phyloP scores from a whole-genome alignment of 2,113 vertebrate species.

The Grammomys surdaster region DNA sequence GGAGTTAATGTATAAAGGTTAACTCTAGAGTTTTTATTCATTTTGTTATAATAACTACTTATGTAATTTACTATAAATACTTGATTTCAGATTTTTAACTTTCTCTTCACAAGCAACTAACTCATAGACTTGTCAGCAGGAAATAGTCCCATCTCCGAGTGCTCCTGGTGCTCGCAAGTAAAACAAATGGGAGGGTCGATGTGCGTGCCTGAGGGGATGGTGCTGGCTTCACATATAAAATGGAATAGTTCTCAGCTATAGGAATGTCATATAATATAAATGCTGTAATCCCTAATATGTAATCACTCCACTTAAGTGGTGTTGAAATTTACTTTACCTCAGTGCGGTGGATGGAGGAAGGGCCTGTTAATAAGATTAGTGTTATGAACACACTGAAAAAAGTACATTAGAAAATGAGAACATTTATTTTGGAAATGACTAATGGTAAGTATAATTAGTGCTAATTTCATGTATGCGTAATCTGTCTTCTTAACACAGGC shows the following conservation, averaged over 20 bases:
- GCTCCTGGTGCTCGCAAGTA: neutral
- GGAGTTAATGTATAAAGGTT: neutral
- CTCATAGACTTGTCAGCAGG: neutral
- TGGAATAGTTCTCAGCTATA: slow-evolving; percentile 19
- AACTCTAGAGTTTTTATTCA: neutral
- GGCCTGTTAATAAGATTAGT: slow-evolving; percentile 19
- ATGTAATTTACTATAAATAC: neutral
- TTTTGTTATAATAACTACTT: slow-evolving; percentile 38
- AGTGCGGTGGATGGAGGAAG: neutral
- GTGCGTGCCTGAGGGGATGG: neutral
- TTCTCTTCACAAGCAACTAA: neutral
- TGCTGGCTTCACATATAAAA: neutral
- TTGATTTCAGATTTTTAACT: slow-evolving; percentile 26
- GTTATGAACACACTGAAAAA: neutral
- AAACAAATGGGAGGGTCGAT: neutral
- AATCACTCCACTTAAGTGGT: neutral
- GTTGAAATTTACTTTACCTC: slow-evolving; percentile 47
- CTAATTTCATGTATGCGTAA: slow-evolving; percentile 53
- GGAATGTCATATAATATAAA: neutral
- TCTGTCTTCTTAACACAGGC: slow-evolving; percentile 16
- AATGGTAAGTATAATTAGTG: slow-evolving; percentile 57
- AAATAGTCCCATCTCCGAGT: neutral
- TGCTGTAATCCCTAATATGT: neutral
- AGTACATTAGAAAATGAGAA: slow-evolving; percentile 50
- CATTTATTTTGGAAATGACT: slow-evolving; percentile 61